Conservation (phyloP, 2,113 vertebrate species). For the Prinia subflava region DNA sequence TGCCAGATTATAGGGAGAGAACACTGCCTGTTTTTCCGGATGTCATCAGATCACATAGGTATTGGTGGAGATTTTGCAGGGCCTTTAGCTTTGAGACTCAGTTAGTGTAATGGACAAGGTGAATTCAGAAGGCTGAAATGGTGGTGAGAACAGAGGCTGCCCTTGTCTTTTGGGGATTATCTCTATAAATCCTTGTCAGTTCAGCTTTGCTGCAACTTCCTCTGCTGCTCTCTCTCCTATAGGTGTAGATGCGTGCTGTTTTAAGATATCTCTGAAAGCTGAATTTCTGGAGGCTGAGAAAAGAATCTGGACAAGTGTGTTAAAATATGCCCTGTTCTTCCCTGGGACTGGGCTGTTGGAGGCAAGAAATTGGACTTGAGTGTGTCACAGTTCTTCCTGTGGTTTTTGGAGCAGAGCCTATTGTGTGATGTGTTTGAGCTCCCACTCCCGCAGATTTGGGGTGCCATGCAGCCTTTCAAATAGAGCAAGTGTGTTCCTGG, state of each 20-base stretch:
- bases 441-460: neutral
- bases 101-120: neutral
- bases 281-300: neutral
- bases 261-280: neutral
- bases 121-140: neutral
- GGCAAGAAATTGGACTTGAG: neutral
- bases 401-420: neutral
- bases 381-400: neutral
- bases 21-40: neutral
- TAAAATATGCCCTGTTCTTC: neutral
- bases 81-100: neutral
- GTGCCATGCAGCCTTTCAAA: neutral
- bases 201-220: neutral
- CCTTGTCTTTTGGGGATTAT: neutral
- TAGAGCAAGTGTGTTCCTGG: neutral
- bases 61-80: neutral
- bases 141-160: neutral
- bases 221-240: neutral
- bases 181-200: neutral
- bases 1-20: neutral
- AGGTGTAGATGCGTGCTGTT: neutral
- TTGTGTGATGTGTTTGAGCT: neutral
- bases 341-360: neutral
- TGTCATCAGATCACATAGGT: neutral
- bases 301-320: neutral